Conservation (phyloP, 2,113 vertebrate genomes). For the Colossoma macropomum region DNA sequence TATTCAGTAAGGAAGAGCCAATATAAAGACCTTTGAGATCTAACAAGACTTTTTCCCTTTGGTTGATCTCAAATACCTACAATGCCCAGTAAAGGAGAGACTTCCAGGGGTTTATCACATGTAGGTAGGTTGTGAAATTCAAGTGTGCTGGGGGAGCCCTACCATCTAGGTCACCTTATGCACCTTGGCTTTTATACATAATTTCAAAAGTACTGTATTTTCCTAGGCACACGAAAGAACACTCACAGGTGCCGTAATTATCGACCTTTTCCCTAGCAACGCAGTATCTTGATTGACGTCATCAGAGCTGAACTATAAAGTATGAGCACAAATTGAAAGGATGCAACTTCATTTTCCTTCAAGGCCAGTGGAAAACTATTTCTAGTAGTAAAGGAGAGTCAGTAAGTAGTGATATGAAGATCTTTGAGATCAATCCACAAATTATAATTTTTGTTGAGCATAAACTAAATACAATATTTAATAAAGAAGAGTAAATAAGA, state of each 20-base stretch:
- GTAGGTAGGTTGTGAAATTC: neutral
- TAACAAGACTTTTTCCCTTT: too few species aligned
- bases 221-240: neutral
- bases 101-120: neutral
- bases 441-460: neutral
- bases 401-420: neutral
- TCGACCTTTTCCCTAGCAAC: neutral
- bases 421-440: neutral
- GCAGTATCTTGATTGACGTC: neutral
- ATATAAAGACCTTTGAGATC: neutral
- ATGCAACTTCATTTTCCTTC: neutral
- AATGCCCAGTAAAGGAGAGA: too few species aligned
- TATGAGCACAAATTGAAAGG: neutral
- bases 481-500: neutral
- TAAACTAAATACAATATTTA: too few species aligned
- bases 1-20: neutral
- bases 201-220: neutral
- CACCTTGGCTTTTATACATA: neutral
- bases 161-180: neutral
- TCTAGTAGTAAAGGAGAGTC: neutral
- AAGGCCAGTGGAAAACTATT: neutral
- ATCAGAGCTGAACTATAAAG: neutral
- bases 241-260: conserved; percentile 1
- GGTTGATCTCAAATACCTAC: too few species aligned
- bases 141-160: neutral